Conservation (phyloP, 2,797 vertebrate genomes). For the Allobates femoralis region DNA sequence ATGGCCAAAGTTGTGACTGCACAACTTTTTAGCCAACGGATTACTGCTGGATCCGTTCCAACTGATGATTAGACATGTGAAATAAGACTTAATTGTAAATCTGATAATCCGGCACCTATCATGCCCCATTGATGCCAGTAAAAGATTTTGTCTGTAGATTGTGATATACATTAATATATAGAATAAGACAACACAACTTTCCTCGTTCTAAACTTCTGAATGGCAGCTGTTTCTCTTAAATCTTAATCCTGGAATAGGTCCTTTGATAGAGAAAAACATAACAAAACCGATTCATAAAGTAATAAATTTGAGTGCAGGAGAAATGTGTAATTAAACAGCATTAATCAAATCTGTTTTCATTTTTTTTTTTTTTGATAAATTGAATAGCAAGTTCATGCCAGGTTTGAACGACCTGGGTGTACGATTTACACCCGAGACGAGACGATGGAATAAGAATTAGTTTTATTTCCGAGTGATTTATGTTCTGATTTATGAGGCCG, state of each 20-base stretch:
- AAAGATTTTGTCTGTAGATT: not conserved
- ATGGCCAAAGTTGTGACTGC: no score
- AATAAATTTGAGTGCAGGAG: constrained; percentile 49
- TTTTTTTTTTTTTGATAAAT: constrained; percentile 62
- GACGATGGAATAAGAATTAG: constrained; percentile 59
- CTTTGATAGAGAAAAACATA: constrained; percentile 51
- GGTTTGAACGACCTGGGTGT: constrained; percentile 57
- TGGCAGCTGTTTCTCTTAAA: constrained; percentile 12
- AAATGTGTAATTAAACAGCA: constrained; percentile 58
- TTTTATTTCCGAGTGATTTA: constrained; percentile 63
- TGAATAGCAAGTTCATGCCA: constrained; percentile 46
- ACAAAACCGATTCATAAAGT: constrained; percentile 49
- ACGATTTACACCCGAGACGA: constrained; percentile 56
- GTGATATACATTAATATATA: not conserved
- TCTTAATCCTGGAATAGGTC: constrained; percentile 38
- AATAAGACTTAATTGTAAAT: no score
- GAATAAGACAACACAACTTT: constrained; percentile 19
- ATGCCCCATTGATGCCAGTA: not conserved
- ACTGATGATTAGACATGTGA: no score
- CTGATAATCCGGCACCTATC: not conserved
- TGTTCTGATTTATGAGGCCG: constrained; percentile 60
- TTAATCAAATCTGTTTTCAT: constrained; percentile 61
- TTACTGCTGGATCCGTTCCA: no score
- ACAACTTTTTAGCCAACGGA: no score
- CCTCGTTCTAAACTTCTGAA: not conserved